Evolutionary conservation across 2,797 vertebrate genomes (phyloP).

Genomic region (Spinibarbus caldwelli): DNA sequence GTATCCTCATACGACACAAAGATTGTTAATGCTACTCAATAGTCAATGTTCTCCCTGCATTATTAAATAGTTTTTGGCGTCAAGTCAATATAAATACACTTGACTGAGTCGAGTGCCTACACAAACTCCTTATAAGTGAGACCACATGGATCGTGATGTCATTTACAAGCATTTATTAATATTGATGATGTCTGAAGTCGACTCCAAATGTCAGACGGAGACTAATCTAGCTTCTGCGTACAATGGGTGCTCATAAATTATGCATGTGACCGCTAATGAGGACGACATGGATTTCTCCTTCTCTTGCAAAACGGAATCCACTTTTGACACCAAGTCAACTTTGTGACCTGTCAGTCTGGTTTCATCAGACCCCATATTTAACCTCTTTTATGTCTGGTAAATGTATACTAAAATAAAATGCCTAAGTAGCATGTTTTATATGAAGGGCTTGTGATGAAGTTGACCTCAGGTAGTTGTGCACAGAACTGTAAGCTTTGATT

Average conservation of each 20-base stretch:
- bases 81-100: constrained; percentile 43
- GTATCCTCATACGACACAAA: not conserved
- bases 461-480: constrained; percentile 11
- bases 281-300: constrained; percentile 19
- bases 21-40: constrained; percentile 11
- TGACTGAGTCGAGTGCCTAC: constrained; percentile 29
- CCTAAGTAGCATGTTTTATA: constrained; percentile 2
- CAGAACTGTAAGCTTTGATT: not conserved
- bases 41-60: not conserved
- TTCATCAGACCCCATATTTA: constrained; percentile 20
- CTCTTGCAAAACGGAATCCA: not conserved
- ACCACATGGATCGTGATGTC: constrained; percentile 39
- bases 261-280: constrained; percentile 47
- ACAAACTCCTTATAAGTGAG: constrained; percentile 26
- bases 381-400: constrained; percentile 2
- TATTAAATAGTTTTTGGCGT: constrained; percentile 3
- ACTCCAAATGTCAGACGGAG: constrained; percentile 52
- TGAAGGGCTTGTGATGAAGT: not conserved
- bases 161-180: constrained; percentile 57
- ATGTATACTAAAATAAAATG: not conserved
- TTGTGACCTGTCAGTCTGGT: constrained; percentile 7
- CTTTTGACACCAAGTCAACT: constrained; percentile 6
- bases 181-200: constrained; percentile 53
- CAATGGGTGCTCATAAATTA: constrained; percentile 49
- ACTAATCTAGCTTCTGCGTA: constrained; percentile 34